Conservation (phyloP, 2,797 vertebrate genomes). For the Sparus aurata region DNA sequence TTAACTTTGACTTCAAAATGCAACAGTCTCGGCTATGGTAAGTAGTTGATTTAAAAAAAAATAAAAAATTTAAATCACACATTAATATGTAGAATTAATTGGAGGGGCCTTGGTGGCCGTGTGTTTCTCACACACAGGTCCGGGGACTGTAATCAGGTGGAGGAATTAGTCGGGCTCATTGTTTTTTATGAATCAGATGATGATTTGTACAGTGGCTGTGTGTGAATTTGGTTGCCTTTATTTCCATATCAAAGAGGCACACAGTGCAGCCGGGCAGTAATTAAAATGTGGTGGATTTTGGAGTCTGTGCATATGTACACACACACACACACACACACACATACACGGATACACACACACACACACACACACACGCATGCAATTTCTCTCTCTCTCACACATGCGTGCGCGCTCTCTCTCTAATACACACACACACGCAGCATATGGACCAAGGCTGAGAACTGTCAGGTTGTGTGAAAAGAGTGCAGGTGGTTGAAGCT, state of each 20-base stretch:
- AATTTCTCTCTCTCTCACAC: background rate
- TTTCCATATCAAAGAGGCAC: slow-evolving; percentile 99
- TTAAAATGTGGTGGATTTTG: slow-evolving; percentile 98
- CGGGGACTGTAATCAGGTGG: slow-evolving; percentile 92
- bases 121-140: slow-evolving; percentile 76
- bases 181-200: slow-evolving; percentile 98
- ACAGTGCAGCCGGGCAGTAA: slow-evolving; percentile 95
- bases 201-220: slow-evolving; percentile 93
- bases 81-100: slow-evolving; percentile 86
- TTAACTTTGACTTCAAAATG: slow-evolving; percentile 84
- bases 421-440: slow-evolving; percentile 51
- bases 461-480: slow-evolving; percentile 88
- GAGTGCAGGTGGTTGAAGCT: slow-evolving; percentile 90
- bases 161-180: slow-evolving; percentile 93
- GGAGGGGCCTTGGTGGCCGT: slow-evolving; percentile 68
- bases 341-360: background rate
- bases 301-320: slow-evolving; percentile 72
- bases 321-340: slow-evolving; percentile 46
- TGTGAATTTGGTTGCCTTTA: slow-evolving; percentile 92
- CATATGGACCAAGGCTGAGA: slow-evolving; percentile 86
- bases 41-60: slow-evolving; percentile 75
- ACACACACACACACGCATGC: background rate
- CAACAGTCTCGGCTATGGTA: slow-evolving; percentile 73
- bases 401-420: background rate
- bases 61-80: slow-evolving; percentile 66